Conservation (phyloP, 2,113 vertebrate genomes). For the Cathartes aura region DNA sequence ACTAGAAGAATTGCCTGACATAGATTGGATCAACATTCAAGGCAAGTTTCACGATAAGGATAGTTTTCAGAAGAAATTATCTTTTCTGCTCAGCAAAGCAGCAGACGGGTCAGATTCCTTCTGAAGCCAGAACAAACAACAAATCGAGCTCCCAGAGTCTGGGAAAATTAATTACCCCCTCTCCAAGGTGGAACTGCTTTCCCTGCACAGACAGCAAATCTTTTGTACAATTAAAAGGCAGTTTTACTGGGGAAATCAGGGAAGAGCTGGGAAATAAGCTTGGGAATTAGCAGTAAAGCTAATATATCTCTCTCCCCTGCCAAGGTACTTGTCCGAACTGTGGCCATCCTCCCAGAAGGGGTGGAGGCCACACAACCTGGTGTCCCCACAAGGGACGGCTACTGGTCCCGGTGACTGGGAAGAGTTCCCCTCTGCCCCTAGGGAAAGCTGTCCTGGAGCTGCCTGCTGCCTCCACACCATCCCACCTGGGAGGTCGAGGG, state of each 20-base stretch:
- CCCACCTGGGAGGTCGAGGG: background rate
- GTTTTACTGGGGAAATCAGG: background rate
- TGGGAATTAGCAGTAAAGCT: background rate
- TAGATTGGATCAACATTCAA: background rate
- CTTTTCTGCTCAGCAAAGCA: background rate
- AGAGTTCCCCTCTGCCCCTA: background rate
- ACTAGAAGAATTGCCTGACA: background rate
- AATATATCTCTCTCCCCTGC: background rate
- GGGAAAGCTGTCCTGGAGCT: background rate
- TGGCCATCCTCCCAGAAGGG: background rate
- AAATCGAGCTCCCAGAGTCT: background rate
- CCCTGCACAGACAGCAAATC: background rate
- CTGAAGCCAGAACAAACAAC: constrained; percentile 25
- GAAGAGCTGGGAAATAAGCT: background rate
- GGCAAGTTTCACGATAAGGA: background rate
- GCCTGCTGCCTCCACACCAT: fast-evolving
- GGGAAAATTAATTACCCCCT: background rate
- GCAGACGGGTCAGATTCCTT: background rate
- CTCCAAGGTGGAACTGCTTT: background rate
- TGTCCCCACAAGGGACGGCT: background rate
- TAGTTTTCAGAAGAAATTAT: constrained; percentile 19
- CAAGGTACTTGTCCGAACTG: background rate
- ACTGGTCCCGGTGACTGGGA: background rate
- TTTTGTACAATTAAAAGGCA: background rate
- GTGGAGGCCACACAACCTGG: background rate